These are phyloP conservation scores for Porites lutea DNA, from an alignment of 64 coral and sea anemone genomes.

Conservation along the genomic window DNA sequence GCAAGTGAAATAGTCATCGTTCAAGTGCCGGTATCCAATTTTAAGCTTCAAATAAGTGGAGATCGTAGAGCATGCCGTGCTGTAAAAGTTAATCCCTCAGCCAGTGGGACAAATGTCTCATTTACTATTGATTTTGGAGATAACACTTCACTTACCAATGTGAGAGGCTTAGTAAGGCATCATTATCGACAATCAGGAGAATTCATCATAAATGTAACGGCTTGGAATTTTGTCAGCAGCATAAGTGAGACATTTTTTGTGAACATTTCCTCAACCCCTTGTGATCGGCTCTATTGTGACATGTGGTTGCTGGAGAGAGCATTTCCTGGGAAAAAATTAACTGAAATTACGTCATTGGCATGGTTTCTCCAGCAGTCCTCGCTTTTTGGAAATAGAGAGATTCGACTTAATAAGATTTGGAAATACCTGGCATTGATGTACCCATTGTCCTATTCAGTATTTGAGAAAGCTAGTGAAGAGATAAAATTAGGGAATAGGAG, in stretches of 20 bases:
- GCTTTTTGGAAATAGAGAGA: not conserved
- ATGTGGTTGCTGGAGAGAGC: constrained; percentile 43
- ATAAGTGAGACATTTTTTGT: constrained; percentile 32
- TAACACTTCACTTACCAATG: constrained; percentile 25
- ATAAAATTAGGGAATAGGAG: not conserved
- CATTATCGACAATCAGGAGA: constrained; percentile 47
- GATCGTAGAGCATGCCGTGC: constrained; percentile 60
- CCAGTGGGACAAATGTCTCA: constrained; percentile 61
- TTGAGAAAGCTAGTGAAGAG: not conserved
- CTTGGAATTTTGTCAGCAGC: constrained; percentile 67
- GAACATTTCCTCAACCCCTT: constrained; percentile 49
- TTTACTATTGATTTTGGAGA: constrained; percentile 69
- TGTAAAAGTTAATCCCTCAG: constrained; percentile 28
- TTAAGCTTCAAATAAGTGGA: constrained; percentile 38
- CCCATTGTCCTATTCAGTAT: constrained; percentile 48
- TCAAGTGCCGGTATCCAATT: constrained; percentile 47
- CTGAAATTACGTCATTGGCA: constrained; percentile 40
- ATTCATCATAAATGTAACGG: constrained; percentile 45
- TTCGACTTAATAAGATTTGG: constrained; percentile 40
- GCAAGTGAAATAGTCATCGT: constrained; percentile 41
- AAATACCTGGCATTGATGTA: constrained; percentile 40
- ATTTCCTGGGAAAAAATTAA: constrained; percentile 7
- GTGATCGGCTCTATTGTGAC: constrained; percentile 72
- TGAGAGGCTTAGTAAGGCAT: constrained; percentile 33
- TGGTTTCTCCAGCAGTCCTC: constrained; percentile 36